A percentile compares a stretch with the other conserved stretches of the same genome.
phyloP scores from a whole-genome alignment of 37 sponge, comb jelly and placozoan species.

The Amphimedon queenslandica region DNA sequence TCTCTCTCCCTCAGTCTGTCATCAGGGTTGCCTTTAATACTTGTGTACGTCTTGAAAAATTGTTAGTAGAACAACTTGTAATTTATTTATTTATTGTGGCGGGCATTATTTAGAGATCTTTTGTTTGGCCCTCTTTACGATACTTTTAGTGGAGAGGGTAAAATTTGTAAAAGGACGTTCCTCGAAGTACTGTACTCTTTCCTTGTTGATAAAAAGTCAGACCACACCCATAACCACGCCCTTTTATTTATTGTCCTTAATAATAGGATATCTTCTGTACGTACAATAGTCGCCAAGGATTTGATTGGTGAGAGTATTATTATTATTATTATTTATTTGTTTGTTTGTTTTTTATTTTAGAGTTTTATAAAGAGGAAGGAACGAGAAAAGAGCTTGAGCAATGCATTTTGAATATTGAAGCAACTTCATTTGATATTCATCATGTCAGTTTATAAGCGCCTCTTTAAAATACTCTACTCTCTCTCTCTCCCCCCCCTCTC shows the following conservation, averaged over 20 bases:
- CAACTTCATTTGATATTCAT: slow-evolving; percentile 59
- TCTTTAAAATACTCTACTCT: background rate
- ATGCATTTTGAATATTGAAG: slow-evolving; percentile 52
- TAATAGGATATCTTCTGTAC: slow-evolving; percentile 13
- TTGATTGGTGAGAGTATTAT: slow-evolving; percentile 58
- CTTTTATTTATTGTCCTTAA: background rate
- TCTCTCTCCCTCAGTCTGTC: slow-evolving; percentile 11
- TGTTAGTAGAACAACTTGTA: slow-evolving; percentile 15
- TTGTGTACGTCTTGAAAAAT: slow-evolving; percentile 37
- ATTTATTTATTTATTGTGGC: background rate
- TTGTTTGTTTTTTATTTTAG: background rate
- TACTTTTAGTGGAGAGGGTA: slow-evolving; percentile 57
- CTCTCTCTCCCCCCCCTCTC: background rate
- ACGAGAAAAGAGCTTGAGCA: slow-evolving; percentile 37
- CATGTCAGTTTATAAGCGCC: slow-evolving; percentile 27
- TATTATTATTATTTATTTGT: background rate
- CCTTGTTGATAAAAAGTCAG: slow-evolving; percentile 34
- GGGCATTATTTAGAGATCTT: slow-evolving; percentile 27
- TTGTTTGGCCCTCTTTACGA: slow-evolving; percentile 64
- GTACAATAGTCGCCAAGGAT: slow-evolving; percentile 60
- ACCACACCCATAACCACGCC: background rate
- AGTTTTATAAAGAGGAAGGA: background rate
- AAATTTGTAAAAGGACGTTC: slow-evolving; percentile 51
- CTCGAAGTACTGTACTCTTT: slow-evolving; percentile 46
- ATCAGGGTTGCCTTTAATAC: slow-evolving; percentile 41